phyloP scores from a whole-genome alignment of 37 sponge, comb jelly and placozoan species.

The Crambe crambe region DNA sequence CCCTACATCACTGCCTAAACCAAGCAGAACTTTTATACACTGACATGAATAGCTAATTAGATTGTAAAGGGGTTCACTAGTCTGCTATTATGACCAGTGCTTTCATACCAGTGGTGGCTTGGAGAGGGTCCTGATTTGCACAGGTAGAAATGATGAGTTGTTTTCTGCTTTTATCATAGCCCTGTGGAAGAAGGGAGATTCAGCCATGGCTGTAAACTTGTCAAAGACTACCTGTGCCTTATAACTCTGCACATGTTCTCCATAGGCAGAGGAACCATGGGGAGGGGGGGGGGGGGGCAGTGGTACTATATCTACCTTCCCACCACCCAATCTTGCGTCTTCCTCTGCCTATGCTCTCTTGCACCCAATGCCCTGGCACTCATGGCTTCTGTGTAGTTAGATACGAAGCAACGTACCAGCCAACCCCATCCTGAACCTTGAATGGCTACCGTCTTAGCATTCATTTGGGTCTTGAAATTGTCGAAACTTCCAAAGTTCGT shows the following conservation, averaged over 20 bases:
- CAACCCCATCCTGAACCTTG: constrained; percentile 99
- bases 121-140: constrained; percentile 93
- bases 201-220: neutral
- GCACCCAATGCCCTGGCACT: too few species aligned
- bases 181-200: constrained; percentile 34
- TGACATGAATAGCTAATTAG: too few species aligned
- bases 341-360: too few species aligned
- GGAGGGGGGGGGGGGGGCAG: too few species aligned
- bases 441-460: constrained; percentile 69
- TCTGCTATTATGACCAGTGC: constrained; percentile 64
- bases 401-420: constrained; percentile 76
- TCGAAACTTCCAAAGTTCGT: constrained; percentile 92
- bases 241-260: neutral
- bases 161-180: constrained; percentile 67
- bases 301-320: too few species aligned
- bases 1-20: too few species aligned
- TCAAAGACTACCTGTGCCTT: too few species aligned
- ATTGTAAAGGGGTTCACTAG: too few species aligned
- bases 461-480: constrained; percentile 65
- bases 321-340: too few species aligned
- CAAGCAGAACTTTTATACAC: too few species aligned
- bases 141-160: constrained; percentile 72
- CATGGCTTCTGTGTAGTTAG: too few species aligned
- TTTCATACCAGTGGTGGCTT: constrained; percentile 84
- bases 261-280: too few species aligned